phyloP scores from a whole-genome alignment of 2,797 vertebrate species.

The Eulemur coronatus region DNA sequence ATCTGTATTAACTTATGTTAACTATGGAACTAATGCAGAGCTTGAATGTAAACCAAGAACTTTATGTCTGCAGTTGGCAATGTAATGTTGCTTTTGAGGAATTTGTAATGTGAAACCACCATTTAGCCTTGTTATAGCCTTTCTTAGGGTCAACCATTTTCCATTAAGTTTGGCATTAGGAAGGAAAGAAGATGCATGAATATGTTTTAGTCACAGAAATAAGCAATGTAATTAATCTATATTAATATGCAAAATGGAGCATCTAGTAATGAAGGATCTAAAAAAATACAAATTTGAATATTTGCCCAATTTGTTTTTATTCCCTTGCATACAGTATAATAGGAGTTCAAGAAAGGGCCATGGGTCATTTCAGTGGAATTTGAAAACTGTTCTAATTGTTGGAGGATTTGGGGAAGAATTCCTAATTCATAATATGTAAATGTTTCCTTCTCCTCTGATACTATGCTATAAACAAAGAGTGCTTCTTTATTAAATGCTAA shows the following conservation, averaged over 20 bases:
- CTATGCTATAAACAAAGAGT: neutral
- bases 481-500: neutral
- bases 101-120: neutral
- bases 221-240: conserved; percentile 31
- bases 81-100: conserved; percentile 35
- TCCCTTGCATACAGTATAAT: neutral
- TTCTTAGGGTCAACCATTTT: conserved; percentile 13
- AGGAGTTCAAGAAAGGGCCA: neutral
- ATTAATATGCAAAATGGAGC: neutral
- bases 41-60: conserved; percentile 21
- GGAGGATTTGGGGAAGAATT: neutral
- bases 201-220: conserved; percentile 26
- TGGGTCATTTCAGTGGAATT: neutral
- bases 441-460: neutral
- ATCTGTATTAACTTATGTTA: neutral
- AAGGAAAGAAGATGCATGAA: neutral
- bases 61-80: neutral
- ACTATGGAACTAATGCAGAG: neutral
- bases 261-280: neutral
- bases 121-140: conserved; percentile 30
- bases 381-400: neutral
- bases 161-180: neutral
- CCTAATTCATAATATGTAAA: neutral
- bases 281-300: neutral
- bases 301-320: neutral